A percentile compares a stretch with the other conserved stretches of the same genome.
phyloP scores from a whole-genome alignment of 2,113 vertebrate genomes.

The Noturus placidus region DNA sequence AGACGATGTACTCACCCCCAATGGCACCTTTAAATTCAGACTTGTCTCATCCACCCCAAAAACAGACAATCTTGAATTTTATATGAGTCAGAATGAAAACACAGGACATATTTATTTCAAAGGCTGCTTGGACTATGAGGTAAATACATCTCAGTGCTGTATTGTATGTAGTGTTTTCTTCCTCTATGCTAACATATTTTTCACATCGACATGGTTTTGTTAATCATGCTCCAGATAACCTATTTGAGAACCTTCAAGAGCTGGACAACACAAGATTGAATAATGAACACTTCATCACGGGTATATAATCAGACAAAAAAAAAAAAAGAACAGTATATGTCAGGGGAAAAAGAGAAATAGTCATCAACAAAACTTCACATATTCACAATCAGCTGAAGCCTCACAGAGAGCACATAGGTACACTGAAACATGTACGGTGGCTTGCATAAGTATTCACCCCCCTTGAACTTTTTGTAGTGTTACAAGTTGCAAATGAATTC shows the following conservation, averaged over 20 bases:
- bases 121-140: conserved; percentile 72
- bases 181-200: not conserved
- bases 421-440: not conserved
- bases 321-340: not conserved
- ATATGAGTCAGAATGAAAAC: not conserved
- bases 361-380: not conserved
- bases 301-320: not conserved
- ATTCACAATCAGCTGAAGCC: not conserved
- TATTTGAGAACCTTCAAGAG: not conserved
- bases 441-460: not conserved
- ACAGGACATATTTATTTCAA: conserved; percentile 63
- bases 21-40: conserved; percentile 51
- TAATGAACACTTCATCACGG: not conserved
- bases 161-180: not conserved
- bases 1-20: conserved; percentile 17
- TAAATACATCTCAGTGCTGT: conserved; percentile 43
- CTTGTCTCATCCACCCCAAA: conserved; percentile 61
- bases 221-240: not conserved
- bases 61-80: conserved; percentile 61
- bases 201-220: not conserved
- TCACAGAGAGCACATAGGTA: not conserved
- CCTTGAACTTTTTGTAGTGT: not conserved
- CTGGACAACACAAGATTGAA: not conserved
- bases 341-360: too few relatives aligned
- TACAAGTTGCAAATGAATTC: not conserved